Evolutionary conservation across 2,113 vertebrate species (phyloP).

Genomic region (Mirounga angustirostris): DNA sequence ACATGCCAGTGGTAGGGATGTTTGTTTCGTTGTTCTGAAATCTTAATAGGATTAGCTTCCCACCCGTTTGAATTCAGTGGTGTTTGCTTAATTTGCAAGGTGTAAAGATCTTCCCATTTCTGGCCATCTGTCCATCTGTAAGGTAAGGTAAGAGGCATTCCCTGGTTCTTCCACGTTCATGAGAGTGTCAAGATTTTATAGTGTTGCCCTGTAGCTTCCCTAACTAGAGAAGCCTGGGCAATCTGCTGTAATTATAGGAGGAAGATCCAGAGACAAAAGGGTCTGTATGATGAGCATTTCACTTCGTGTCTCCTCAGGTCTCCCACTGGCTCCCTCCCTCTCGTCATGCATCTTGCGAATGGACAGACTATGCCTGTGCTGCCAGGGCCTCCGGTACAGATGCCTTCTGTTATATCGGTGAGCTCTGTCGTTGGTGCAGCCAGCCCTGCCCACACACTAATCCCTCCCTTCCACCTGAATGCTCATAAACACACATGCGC

Average conservation of each 20-base stretch:
- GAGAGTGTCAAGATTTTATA: conserved; percentile 19
- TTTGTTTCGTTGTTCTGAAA: conserved; percentile 50
- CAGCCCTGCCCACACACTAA: not conserved
- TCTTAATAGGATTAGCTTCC: conserved; percentile 41
- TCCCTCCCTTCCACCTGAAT: conserved; percentile 68
- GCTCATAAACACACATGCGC: conserved; percentile 25
- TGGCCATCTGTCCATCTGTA: not conserved
- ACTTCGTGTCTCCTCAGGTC: conserved; percentile 88
- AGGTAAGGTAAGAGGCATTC: conserved; percentile 12
- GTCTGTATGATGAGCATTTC: conserved; percentile 45
- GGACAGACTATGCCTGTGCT: conserved; percentile 96
- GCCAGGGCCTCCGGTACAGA: conserved; percentile 95
- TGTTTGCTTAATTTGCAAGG: conserved; percentile 53
- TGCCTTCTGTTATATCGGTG: conserved; percentile 98
- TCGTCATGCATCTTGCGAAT: conserved; percentile 97
- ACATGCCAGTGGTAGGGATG: not conserved
- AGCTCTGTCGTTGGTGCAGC: conserved; percentile 78
- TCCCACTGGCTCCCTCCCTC: conserved; percentile 94
- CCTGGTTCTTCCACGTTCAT: conserved; percentile 48
- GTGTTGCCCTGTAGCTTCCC: not conserved
- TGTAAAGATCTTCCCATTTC: conserved; percentile 59
- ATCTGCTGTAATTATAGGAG: conserved; percentile 28
- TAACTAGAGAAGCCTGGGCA: conserved; percentile 45
- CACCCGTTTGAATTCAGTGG: conserved; percentile 31
- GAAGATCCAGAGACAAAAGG: conserved; percentile 46